Evolutionary conservation across 2,888 invertebrate genomes (phyloP).

Genomic region (Helleia helle): DNA sequence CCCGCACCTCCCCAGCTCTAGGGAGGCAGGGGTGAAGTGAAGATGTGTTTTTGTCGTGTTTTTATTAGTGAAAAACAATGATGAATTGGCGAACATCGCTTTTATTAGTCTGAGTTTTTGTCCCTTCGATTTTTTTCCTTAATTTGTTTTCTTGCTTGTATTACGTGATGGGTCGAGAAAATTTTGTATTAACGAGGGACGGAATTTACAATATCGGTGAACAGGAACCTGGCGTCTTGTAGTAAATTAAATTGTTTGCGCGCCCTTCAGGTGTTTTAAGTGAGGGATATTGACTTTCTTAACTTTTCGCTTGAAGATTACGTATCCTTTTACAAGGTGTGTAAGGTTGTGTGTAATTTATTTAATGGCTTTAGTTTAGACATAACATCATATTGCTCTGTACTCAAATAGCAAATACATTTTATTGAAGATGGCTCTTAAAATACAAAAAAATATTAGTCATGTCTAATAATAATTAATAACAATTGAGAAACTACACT

Average conservation of each 20-base stretch:
- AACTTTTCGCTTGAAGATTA: slow-evolving; percentile 8
- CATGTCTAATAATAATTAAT: too few species aligned
- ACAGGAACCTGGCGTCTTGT: slow-evolving; percentile 32
- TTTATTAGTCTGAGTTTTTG: slow-evolving; percentile 38
- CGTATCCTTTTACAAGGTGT: background rate
- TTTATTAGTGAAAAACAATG: slow-evolving; percentile 66
- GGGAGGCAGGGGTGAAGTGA: slow-evolving; percentile 27
- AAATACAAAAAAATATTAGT: too few species aligned
- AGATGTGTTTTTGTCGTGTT: slow-evolving; percentile 55
- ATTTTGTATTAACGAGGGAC: slow-evolving; percentile 48
- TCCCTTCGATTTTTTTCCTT: slow-evolving; percentile 35
- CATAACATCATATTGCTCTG: too few species aligned
- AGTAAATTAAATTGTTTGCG: slow-evolving; percentile 63
- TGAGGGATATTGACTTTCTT: slow-evolving; percentile 14
- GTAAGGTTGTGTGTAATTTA: background rate
- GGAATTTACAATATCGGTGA: slow-evolving; percentile 51
- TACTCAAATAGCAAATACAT: too few species aligned
- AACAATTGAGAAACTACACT: too few species aligned
- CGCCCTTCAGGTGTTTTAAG: slow-evolving; percentile 34
- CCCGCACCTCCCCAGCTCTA: slow-evolving; percentile 12
- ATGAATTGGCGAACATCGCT: slow-evolving; percentile 58
- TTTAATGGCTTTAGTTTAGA: too few species aligned
- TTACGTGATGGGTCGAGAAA: slow-evolving; percentile 33
- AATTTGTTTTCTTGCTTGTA: slow-evolving; percentile 25
- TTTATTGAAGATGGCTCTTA: too few species aligned